These are phyloP conservation scores for Menura novaehollandiae DNA, from an alignment of 2,113 vertebrate genomes.

Conservation along the genomic window DNA sequence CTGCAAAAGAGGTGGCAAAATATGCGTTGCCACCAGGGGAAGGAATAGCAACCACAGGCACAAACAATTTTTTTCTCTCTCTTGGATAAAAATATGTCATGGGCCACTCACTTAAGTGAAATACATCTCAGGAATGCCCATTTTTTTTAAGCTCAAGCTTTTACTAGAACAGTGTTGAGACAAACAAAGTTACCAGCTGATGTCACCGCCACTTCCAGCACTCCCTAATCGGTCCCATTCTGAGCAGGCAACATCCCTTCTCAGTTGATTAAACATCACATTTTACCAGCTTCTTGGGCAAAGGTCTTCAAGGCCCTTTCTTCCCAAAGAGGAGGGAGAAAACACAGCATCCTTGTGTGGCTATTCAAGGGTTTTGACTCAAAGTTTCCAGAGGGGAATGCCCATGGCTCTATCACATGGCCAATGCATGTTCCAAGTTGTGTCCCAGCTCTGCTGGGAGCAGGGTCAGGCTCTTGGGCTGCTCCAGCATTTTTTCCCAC, in stretches of 20 bases:
- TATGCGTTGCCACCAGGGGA: fast-evolving
- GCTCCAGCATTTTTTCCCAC: constrained; percentile 5
- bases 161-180: neutral
- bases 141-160: neutral
- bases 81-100: neutral
- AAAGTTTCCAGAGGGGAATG: neutral
- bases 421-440: fast-evolving
- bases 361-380: neutral
- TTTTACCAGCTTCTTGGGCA: neutral
- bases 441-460: neutral
- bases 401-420: fast-evolving
- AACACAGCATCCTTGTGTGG: neutral
- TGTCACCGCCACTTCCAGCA: neutral
- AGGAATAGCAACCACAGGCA: neutral
- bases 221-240: fast-evolving
- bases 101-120: neutral
- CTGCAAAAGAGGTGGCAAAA: neutral
- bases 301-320: neutral
- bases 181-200: neutral
- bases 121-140: neutral
- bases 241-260: neutral
- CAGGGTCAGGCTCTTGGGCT: neutral
- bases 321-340: neutral
- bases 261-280: fast-evolving
- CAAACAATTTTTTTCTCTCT: neutral